These are phyloP conservation scores for Distichodus sexfasciatus DNA, from an alignment of 2,797 vertebrate genomes.

Conservation along the genomic window DNA sequence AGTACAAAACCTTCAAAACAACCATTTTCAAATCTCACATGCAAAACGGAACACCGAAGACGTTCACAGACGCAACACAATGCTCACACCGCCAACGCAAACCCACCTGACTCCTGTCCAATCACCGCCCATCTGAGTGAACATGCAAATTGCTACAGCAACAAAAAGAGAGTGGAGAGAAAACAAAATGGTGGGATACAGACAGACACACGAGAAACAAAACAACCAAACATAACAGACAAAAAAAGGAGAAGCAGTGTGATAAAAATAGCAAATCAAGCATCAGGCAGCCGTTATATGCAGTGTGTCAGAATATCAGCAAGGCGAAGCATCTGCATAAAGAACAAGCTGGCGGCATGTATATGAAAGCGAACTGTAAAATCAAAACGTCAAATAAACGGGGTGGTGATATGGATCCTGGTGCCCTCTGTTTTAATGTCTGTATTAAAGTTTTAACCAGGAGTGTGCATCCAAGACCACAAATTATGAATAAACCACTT, in stretches of 20 bases:
- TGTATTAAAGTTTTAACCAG: too few species aligned
- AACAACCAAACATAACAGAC: conserved; percentile 48
- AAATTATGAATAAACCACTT: too few species aligned
- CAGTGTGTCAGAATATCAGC: conserved; percentile 63
- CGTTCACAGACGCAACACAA: conserved; percentile 25
- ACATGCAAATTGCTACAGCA: conserved; percentile 77
- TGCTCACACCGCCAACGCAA: conserved; percentile 34
- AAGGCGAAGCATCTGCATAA: conserved; percentile 63
- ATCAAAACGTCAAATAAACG: too few species aligned
- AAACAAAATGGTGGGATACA: conserved; percentile 72
- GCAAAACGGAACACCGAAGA: too few species aligned
- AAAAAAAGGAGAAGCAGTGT: conserved; percentile 49
- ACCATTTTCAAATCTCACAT: background rate
- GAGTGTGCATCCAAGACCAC: conserved; percentile 3
- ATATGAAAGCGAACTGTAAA: conserved; percentile 53
- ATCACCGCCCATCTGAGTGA: conserved; percentile 75
- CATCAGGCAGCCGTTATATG: conserved; percentile 58
- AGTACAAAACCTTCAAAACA: too few species aligned
- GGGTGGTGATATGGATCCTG: too few species aligned
- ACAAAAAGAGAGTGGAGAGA: conserved; percentile 86
- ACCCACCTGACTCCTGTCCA: conserved; percentile 83
- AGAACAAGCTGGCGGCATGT: conserved; percentile 58
- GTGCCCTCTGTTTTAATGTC: too few species aligned
- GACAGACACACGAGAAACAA: conserved; percentile 63
- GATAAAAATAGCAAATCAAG: conserved; percentile 65